Evolutionary conservation across 2,888 invertebrate species (phyloP).

Genomic region (Drosophila imparisetae): DNA sequence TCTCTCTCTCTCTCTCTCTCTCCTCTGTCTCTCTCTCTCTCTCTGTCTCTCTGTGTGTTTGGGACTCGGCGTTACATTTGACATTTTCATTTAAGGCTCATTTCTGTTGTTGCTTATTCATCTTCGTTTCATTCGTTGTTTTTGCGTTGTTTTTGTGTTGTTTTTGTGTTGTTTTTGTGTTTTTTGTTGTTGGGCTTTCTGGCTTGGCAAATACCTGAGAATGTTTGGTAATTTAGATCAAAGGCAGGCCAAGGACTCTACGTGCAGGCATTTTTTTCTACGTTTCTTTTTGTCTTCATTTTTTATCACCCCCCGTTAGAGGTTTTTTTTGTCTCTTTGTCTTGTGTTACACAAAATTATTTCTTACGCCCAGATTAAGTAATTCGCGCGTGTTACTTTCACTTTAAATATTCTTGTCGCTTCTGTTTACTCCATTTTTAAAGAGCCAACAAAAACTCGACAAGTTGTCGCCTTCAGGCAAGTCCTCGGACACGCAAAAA

Average conservation of each 20-base stretch:
- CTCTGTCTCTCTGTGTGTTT: background rate
- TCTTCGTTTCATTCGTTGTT: slow-evolving; percentile 1
- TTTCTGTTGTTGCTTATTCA: slow-evolving; percentile 8
- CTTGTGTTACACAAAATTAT: slow-evolving; percentile 60
- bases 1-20: slow-evolving; percentile 18
- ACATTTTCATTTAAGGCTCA: slow-evolving; percentile 59
- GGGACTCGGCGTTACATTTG: slow-evolving; percentile 57
- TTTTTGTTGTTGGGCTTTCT: slow-evolving; percentile 53
- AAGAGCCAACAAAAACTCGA: slow-evolving; percentile 15
- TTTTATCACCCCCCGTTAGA: background rate
- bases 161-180: slow-evolving; percentile 11
- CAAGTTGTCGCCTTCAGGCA: slow-evolving; percentile 6
- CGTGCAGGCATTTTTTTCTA: slow-evolving; percentile 62
- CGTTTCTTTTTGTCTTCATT: background rate
- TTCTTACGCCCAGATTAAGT: slow-evolving; percentile 75
- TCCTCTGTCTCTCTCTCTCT: background rate
- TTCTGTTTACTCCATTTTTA: slow-evolving; percentile 13
- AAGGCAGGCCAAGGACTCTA: slow-evolving; percentile 55
- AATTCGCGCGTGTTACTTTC: slow-evolving; percentile 74
- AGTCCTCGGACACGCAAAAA: background rate
- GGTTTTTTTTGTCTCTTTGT: background rate
- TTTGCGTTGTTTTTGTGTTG: slow-evolving; percentile 42
- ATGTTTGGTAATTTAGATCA: slow-evolving; percentile 78
- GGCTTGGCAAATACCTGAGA: slow-evolving; percentile 68
- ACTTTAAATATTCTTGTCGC: slow-evolving; percentile 46